Evolutionary conservation across 2,113 vertebrate genomes (phyloP).

Genomic region (Mobula hypostoma): DNA sequence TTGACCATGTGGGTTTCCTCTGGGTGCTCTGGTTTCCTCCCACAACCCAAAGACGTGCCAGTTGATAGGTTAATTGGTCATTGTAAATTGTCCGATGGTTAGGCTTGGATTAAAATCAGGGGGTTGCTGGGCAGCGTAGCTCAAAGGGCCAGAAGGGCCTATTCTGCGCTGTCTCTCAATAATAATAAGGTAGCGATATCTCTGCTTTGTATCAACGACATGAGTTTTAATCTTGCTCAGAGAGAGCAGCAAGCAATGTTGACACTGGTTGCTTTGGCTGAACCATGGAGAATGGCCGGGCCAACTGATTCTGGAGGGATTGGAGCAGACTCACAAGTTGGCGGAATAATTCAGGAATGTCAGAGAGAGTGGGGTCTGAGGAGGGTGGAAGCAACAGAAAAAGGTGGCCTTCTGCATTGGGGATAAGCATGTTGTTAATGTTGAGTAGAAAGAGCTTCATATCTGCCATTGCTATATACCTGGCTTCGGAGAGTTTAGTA

Average conservation of each 20-base stretch:
- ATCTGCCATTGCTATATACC: background rate
- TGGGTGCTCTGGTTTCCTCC: too few relatives aligned
- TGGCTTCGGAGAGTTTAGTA: background rate
- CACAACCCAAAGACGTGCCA: too few relatives aligned
- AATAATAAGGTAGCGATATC: background rate
- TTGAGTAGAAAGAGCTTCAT: background rate
- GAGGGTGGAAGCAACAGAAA: background rate
- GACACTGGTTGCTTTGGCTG: too few relatives aligned
- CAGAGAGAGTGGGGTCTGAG: background rate
- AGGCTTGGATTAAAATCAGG: too few relatives aligned
- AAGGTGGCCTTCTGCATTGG: background rate
- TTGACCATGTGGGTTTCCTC: too few relatives aligned
- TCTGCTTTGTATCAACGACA: background rate
- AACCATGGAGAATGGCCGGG: too few relatives aligned
- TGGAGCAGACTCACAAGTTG: background rate
- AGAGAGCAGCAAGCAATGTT: background rate
- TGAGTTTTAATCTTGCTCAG: background rate
- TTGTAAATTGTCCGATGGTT: too few relatives aligned
- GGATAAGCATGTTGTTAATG: background rate
- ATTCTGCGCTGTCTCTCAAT: too few relatives aligned
- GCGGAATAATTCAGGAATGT: background rate
- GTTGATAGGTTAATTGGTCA: too few relatives aligned
- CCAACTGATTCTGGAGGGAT: too few relatives aligned
- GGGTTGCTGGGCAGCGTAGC: too few relatives aligned
- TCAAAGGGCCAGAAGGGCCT: too few relatives aligned